Evolutionary conservation across 2,113 vertebrate species (phyloP).

Genomic region (Cisticola juncidis): DNA sequence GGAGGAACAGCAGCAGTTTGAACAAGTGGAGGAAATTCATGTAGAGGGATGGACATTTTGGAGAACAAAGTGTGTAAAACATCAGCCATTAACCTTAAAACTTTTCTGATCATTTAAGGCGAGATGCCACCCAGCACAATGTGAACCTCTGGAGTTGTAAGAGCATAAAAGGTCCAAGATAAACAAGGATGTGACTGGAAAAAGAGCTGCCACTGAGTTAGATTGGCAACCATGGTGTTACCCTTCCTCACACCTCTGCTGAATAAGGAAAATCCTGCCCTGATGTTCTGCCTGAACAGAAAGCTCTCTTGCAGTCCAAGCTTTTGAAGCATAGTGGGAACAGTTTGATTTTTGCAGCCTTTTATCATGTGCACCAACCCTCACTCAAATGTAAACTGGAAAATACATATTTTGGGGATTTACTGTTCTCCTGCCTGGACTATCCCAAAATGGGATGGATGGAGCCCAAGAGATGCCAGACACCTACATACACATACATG

Average conservation of each 20-base stretch:
- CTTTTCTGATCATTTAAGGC: not conserved
- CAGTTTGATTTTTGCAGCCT: not conserved
- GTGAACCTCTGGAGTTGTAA: not conserved
- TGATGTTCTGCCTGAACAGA: not conserved
- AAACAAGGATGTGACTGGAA: not conserved
- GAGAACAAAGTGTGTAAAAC: not conserved
- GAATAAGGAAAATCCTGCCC: not conserved
- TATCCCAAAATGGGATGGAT: not conserved
- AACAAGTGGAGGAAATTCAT: not conserved
- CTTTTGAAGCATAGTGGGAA: not conserved
- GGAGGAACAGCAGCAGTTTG: not conserved
- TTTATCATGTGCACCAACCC: not conserved
- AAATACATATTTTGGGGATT: not conserved
- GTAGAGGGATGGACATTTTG: not conserved
- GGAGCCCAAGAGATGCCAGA: not conserved
- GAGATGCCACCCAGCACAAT: not conserved
- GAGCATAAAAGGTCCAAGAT: not conserved
- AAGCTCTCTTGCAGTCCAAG: not conserved
- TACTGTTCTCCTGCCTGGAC: not conserved
- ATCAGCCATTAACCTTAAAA: not conserved
- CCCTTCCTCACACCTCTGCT: not conserved
- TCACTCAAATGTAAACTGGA: not conserved
- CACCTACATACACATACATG: not conserved
- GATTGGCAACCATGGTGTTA: not conserved
- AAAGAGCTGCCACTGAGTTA: not conserved